Base-by-base conservation (phyloP, 2,113 vertebrate genomes). In the Myiagra hebetior region DNA sequence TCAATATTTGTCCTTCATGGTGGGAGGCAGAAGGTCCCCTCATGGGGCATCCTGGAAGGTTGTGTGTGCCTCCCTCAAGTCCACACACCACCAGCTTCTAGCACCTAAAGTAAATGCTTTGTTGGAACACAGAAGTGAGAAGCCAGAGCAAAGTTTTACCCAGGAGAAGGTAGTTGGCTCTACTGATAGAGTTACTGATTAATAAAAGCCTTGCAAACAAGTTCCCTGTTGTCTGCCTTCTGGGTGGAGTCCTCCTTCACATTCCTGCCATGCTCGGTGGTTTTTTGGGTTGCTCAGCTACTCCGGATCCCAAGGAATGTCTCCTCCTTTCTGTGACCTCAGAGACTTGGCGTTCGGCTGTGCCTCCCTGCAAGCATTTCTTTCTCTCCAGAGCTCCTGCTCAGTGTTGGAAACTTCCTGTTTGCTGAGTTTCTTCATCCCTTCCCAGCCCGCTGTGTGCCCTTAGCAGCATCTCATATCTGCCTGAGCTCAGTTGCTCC, bases 191-290 rank as follows among this genome's bases (percentile, higher is more conserved):
- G 79, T 87, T 91, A 64, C 60, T 87, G 86, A 63, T 96, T 81
- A 79, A 49, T 91, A 50, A 74, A 92, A 92, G 42, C 13, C 56
- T 91, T 74, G 73, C 73, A 74, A 85, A 93, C 85, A 93, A 91
- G 78, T 91, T 86, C 83, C 76, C 8, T 0, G 64, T 86, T 89
- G 73, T 95, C 80, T 89, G 68, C 67, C 68, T 95, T 47, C 69
- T 93, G 93, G 84, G 91, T 89, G 89, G 86, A 92, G 89, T 78
- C 27, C 56, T 90, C 18, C 85, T 89, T 74, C 73, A 12, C 93
- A 95, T 97, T 95, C 91, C 83, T 95, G 76, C 73, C 47, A 9
- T 6, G 5, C 64, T 96, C 28, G 1, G 60, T 96, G 95, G 94
- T 95, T 96, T 95, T 37, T 90, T 90, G 85, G 44, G 53, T 72